Conservation (phyloP, 2,113 vertebrate species). For the Pyxicephalus adspersus region DNA sequence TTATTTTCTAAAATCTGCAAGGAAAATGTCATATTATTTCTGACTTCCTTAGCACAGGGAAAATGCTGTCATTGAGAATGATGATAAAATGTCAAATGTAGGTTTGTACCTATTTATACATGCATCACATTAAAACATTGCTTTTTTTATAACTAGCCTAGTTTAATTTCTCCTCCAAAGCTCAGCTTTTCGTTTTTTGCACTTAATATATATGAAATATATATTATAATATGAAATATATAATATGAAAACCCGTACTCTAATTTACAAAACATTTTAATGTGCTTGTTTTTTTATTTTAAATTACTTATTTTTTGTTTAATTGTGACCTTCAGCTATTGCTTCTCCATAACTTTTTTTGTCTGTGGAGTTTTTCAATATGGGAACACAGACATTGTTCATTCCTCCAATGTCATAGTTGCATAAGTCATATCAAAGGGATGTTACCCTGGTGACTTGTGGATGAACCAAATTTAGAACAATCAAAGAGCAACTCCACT, state of each 20-base stretch:
- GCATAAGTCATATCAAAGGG: too few relatives aligned
- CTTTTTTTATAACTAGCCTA: not conserved
- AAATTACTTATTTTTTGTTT: not conserved
- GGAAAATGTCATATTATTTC: not conserved
- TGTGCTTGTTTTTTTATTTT: not conserved
- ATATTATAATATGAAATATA: too few relatives aligned
- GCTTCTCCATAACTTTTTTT: not conserved
- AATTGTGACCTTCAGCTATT: slow-evolving; percentile 27
- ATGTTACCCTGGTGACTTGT: too few relatives aligned
- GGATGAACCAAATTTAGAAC: too few relatives aligned
- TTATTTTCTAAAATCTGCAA: not conserved
- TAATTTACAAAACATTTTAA: slow-evolving; percentile 22
- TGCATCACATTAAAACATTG: not conserved
- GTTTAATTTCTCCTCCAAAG: not conserved
- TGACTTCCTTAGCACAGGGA: not conserved
- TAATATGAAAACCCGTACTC: not conserved
- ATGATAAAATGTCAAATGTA: not conserved
- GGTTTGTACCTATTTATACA: too few relatives aligned
- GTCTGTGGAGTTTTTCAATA: not conserved
- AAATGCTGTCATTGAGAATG: not conserved
- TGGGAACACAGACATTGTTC: not conserved
- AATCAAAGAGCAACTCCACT: too few relatives aligned
- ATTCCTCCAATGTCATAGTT: not conserved
- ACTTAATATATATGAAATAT: too few relatives aligned
- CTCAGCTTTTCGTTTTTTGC: not conserved